phyloP scores from a whole-genome alignment of 2,797 vertebrate species.

The Pyrocephalus nanus region DNA sequence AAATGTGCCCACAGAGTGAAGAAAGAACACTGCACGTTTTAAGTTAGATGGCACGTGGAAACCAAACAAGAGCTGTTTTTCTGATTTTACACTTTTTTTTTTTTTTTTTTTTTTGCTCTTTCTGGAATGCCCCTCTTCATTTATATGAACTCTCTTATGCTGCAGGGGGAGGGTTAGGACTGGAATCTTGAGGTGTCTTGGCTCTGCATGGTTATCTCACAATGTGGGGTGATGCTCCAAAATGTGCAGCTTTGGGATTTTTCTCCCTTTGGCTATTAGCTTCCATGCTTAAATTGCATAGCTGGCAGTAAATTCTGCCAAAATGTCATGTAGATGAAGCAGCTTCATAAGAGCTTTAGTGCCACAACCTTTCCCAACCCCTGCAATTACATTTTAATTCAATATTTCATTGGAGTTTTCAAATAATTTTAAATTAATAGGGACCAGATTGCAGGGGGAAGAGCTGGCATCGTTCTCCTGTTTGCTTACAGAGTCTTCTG shows the following conservation, averaged over 20 bases:
- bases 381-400: conserved; percentile 66
- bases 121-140: background rate
- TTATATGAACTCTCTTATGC: background rate
- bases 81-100: background rate
- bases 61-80: background rate
- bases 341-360: conserved; percentile 43
- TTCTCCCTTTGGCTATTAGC: background rate
- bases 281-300: background rate
- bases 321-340: conserved; percentile 44
- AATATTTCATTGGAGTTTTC: conserved; percentile 66
- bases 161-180: background rate
- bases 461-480: background rate
- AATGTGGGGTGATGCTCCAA: background rate
- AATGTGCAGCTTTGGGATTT: background rate
- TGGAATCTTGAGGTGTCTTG: background rate
- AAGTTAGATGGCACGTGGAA: background rate
- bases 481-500: conserved; percentile 41
- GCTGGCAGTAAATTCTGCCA: conserved; percentile 43
- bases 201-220: background rate
- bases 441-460: conserved; percentile 45
- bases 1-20: background rate
- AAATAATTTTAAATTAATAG: conserved; percentile 70
- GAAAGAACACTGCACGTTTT: background rate
- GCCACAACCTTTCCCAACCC: conserved; percentile 59
- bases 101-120: background rate